Conservation (phyloP, 2,113 vertebrate species). For the Rana temporaria region DNA sequence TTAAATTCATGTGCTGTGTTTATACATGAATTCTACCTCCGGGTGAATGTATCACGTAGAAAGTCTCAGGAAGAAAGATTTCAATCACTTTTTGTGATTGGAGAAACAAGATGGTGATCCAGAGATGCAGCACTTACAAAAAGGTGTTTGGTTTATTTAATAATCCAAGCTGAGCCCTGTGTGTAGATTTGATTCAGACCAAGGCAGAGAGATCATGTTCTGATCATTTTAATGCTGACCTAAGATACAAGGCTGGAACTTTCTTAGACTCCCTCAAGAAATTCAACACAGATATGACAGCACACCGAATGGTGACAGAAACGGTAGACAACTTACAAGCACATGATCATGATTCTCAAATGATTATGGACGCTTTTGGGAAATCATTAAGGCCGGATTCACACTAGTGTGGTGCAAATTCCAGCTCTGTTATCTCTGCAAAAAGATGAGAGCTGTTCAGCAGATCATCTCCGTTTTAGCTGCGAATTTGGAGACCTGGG, state of each 20-base stretch:
- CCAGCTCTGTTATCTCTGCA: too few relatives aligned
- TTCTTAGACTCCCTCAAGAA: background rate
- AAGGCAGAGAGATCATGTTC: background rate
- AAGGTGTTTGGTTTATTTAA: constrained; percentile 1
- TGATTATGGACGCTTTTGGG: background rate
- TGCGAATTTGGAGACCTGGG: too few relatives aligned
- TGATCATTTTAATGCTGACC: background rate
- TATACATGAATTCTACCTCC: background rate
- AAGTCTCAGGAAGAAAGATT: constrained; percentile 3
- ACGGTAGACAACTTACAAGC: background rate
- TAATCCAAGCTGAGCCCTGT: background rate
- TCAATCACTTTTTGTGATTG: background rate
- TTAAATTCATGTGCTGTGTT: background rate
- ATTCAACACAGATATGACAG: background rate
- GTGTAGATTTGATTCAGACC: background rate
- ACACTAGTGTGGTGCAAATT: too few relatives aligned
- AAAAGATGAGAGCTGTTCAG: too few relatives aligned
- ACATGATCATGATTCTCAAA: background rate
- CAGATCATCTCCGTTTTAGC: too few relatives aligned
- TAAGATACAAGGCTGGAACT: constrained; percentile 1
- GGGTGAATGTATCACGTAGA: background rate
- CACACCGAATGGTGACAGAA: background rate
- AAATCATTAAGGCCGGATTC: too few relatives aligned
- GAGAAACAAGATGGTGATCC: constrained; percentile 9
- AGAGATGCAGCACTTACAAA: background rate